Base-by-base conservation (phyloP, 2,113 vertebrate species). In the Oncorhynchus masou region DNA sequence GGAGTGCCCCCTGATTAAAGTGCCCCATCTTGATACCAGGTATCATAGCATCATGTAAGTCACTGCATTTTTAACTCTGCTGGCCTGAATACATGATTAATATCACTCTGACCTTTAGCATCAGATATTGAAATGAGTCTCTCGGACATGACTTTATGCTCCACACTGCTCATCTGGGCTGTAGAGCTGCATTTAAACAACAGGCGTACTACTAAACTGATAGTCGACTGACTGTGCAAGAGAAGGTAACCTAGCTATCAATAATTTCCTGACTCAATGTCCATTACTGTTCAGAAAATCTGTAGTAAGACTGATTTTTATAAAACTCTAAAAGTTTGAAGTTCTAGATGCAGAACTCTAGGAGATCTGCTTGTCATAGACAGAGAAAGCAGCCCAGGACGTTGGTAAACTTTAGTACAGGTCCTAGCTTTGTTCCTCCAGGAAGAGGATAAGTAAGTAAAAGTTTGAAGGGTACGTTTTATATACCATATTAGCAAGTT, bases 81-180 rank as follows among this genome's bases (percentile, higher is more conserved):
- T 85, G 80, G 77, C 80, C 81, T 24, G 86, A 80, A 88, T 88
- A 88, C 71, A 88, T 89, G 39, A 45, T 45, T 45, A 45, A 45
- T 12, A 45, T 45, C 83, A 86, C 76, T 77, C 65, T 79, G 76
- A 89, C 86, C 86, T 89, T 90, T 90, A 81, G 79, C 87, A 87
- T 88, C 76, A 80, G 80, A 86, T 85, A 83, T 88, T 89, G 77
- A 91, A 88, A 91, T 85, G 83, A 82, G 86, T 85, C 82, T 69
- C 68, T 25, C 73, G 76, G 75, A 88, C 83, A 82, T 74, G 84
- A 84, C 86, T 89, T 78, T 1, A 25, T 6, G 24, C 24, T 80
- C 76, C 81, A 74, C 79, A 12, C 77, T 25, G 80, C 79, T 5
- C 80, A 79, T 77, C 76, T 68, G 29, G 69, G 74, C 25, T 71